A percentile compares a stretch with the other conserved stretches of the same genome.
These are phyloP conservation scores for Dunckerocampus dactyliophorus DNA, from an alignment of 2,113 vertebrate genomes.

Conservation along the genomic window DNA sequence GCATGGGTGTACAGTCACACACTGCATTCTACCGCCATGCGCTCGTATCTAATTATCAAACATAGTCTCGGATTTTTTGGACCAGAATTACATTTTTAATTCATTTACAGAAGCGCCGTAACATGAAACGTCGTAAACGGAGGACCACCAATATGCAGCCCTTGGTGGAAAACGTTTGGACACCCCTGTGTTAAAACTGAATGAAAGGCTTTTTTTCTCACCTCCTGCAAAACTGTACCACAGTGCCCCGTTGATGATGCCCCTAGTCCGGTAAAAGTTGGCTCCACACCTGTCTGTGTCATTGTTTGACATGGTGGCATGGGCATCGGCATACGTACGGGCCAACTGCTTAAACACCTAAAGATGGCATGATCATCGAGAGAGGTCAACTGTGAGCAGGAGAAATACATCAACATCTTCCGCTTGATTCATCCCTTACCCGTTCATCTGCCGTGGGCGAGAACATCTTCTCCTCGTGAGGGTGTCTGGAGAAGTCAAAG, in stretches of 20 bases:
- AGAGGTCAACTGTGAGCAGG: background rate
- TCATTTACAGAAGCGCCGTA: too few species aligned
- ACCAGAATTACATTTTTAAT: too few species aligned
- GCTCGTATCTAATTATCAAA: too few species aligned
- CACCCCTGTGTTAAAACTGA: background rate
- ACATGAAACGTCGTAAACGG: background rate
- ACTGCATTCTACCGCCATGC: too few species aligned
- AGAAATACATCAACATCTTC: background rate
- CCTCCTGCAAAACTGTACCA: slow-evolving; percentile 99
- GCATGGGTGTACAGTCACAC: too few species aligned
- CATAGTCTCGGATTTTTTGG: too few species aligned
- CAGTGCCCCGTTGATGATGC: slow-evolving; percentile 91
- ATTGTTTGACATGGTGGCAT: slow-evolving; percentile 85
- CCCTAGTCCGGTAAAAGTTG: slow-evolving; percentile 79
- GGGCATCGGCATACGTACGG: slow-evolving; percentile 84
- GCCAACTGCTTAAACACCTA: slow-evolving; percentile 83
- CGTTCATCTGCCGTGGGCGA: slow-evolving; percentile 94
- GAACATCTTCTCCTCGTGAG: slow-evolving; percentile 84
- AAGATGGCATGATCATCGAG: background rate
- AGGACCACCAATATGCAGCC: background rate
- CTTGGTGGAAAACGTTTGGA: background rate
- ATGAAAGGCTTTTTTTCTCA: slow-evolving; percentile 52
- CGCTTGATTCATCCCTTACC: slow-evolving; percentile 62
- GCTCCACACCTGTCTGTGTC: slow-evolving; percentile 87
- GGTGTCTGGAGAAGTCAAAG: slow-evolving; percentile 88